Conservation (phyloP, 2,113 vertebrate species). For the Gymnorhina tibicen region DNA sequence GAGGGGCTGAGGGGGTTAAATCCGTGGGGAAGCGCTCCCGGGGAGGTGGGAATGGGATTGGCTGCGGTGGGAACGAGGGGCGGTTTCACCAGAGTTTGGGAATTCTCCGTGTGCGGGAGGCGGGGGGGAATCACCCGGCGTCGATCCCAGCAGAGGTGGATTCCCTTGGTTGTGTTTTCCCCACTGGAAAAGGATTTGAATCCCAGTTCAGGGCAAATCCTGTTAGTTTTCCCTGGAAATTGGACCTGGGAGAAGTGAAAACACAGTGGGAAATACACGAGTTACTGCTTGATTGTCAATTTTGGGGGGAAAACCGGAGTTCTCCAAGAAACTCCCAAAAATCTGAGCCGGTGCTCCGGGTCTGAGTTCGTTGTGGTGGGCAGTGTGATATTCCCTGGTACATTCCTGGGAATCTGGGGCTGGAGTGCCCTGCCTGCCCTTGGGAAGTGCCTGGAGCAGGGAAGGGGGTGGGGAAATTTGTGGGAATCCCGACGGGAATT, state of each 20-base stretch:
- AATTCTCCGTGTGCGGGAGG: too few species aligned
- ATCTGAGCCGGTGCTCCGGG: neutral
- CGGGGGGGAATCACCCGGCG: neutral
- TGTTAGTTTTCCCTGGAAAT: neutral
- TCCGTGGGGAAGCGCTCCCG: rapidly evolving
- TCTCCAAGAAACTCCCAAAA: neutral
- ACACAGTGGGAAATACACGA: neutral
- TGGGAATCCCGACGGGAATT: neutral
- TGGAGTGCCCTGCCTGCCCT: neutral
- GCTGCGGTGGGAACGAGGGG: rapidly evolving
- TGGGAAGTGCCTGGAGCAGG: neutral
- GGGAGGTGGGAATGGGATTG: neutral
- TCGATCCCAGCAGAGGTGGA: neutral
- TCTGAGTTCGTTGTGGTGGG: neutral
- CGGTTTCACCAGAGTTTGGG: rapidly evolving
- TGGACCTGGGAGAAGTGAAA: neutral
- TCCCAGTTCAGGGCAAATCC: neutral
- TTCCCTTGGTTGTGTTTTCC: neutral
- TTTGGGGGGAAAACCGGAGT: neutral
- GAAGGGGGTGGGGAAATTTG: neutral
- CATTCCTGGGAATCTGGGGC: rapidly evolving
- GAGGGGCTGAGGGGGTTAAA: neutral
- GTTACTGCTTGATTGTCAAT: neutral
- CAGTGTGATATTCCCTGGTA: neutral
- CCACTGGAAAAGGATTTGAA: neutral